These are phyloP conservation scores for Gasterosteus nipponicus DNA, from an alignment of 2,113 vertebrate genomes.

Conservation along the genomic window DNA sequence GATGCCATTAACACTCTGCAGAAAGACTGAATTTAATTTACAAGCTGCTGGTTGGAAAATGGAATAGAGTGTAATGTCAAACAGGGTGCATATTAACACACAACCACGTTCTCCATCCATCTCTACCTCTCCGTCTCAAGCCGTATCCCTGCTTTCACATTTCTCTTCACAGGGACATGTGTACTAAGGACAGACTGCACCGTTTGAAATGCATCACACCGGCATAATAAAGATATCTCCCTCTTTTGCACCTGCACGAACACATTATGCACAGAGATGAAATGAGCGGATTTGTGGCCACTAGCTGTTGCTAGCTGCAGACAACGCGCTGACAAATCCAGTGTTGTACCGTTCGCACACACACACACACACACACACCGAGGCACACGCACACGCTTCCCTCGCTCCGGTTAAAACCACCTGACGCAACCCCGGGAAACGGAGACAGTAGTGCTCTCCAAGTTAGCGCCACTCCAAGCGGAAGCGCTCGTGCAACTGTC, in stretches of 20 bases:
- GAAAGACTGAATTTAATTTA: conserved; percentile 63
- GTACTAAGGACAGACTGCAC: background rate
- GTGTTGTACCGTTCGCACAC: conserved; percentile 29
- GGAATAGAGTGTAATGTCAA: conserved; percentile 23
- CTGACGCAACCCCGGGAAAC: conserved; percentile 77
- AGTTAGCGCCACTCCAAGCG: conserved; percentile 57
- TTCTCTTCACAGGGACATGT: background rate
- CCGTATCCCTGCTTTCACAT: background rate
- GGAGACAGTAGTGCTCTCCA: conserved; percentile 49
- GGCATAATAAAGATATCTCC: conserved; percentile 8
- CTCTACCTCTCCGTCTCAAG: background rate
- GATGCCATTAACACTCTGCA: conserved; percentile 52
- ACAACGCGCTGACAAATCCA: conserved; percentile 23
- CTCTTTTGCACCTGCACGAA: conserved; percentile 28
- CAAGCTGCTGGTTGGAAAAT: conserved; percentile 54
- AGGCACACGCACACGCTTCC: conserved; percentile 19
- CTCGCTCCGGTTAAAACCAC: conserved; percentile 48
- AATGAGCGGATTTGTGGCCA: conserved; percentile 10
- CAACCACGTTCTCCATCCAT: conserved; percentile 12
- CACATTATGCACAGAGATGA: conserved; percentile 1
- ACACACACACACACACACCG: conserved; percentile 23
- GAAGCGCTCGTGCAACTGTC: conserved; percentile 60
- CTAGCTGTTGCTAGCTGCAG: conserved; percentile 28
- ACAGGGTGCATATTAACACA: conserved; percentile 20
- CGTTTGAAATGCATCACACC: background rate